Evolutionary conservation across 1,140 invertebrate species (phyloP).

Genomic region (Bradynema listronoti): DNA sequence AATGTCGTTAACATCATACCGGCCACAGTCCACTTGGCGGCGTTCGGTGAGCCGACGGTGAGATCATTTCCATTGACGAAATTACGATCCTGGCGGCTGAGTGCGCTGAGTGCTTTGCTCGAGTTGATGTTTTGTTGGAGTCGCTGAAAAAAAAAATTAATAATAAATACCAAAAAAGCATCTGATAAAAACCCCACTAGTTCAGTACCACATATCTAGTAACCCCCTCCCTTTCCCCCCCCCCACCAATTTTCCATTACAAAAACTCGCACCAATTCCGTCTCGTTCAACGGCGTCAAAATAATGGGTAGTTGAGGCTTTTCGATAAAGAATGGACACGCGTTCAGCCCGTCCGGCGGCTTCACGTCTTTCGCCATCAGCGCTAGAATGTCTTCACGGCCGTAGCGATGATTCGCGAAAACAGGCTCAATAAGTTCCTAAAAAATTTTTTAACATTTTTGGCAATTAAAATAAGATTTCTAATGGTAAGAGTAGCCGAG

Average conservation of each 20-base stretch:
- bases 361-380: constrained; percentile 36
- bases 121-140: constrained; percentile 45
- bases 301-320: constrained; percentile 34
- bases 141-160: constrained; percentile 21
- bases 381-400: constrained; percentile 35
- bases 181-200: too few relatives aligned
- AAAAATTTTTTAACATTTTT: background rate
- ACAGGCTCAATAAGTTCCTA: constrained; percentile 30
- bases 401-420: constrained; percentile 28
- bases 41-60: background rate
- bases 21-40: constrained; percentile 26
- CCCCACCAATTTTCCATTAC: too few relatives aligned
- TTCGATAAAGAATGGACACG: constrained; percentile 40
- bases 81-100: constrained; percentile 27
- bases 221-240: background rate
- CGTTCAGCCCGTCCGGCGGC: constrained; percentile 32
- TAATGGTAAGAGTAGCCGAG: too few relatives aligned
- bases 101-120: constrained; percentile 37
- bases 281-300: constrained; percentile 31
- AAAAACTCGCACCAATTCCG: constrained; percentile 27
- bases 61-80: constrained; percentile 3
- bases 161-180: background rate
- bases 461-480: background rate
- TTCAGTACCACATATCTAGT: background rate
- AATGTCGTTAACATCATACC: too few relatives aligned